These are phyloP conservation scores for Ondatra zibethicus DNA, from an alignment of 2,113 vertebrate genomes.

Conservation along the genomic window DNA sequence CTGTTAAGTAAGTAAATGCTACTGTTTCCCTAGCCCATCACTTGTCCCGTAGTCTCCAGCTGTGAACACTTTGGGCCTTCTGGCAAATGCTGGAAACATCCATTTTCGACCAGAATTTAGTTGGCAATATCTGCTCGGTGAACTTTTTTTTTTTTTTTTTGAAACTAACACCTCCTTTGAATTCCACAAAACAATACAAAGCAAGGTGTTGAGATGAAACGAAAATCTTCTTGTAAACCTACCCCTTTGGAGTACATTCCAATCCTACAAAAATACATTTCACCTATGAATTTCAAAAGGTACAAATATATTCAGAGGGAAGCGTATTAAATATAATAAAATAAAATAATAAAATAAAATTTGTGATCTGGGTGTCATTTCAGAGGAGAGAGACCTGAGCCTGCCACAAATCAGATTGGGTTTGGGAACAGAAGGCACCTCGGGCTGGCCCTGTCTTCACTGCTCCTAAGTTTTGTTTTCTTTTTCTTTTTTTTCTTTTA, in stretches of 20 bases:
- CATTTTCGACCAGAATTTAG: slow-evolving; percentile 42
- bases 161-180: slow-evolving; percentile 62
- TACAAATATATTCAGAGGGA: slow-evolving; percentile 64
- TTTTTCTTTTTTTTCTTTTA: background rate
- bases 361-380: slow-evolving; percentile 65
- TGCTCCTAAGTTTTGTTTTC: background rate
- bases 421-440: background rate
- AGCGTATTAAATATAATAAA: slow-evolving; percentile 50
- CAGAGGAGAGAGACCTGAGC: slow-evolving; percentile 56
- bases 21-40: background rate
- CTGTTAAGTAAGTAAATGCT: background rate
- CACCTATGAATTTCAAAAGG: slow-evolving; percentile 66
- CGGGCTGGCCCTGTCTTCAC: background rate
- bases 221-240: slow-evolving; percentile 51
- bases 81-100: slow-evolving; percentile 16
- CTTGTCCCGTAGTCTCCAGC: slow-evolving; percentile 17
- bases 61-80: background rate
- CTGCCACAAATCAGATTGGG: background rate
- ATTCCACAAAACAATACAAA: slow-evolving; percentile 59
- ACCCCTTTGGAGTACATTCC: slow-evolving; percentile 67
- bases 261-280: slow-evolving; percentile 69
- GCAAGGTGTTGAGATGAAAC: background rate
- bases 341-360: slow-evolving; percentile 60
- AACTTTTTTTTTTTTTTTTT: slow-evolving; percentile 49
- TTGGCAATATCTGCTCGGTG: slow-evolving; percentile 45